Evolutionary conservation across 2,888 invertebrate species (phyloP).

Genomic region (Liopterus haemorrhoidalis): DNA sequence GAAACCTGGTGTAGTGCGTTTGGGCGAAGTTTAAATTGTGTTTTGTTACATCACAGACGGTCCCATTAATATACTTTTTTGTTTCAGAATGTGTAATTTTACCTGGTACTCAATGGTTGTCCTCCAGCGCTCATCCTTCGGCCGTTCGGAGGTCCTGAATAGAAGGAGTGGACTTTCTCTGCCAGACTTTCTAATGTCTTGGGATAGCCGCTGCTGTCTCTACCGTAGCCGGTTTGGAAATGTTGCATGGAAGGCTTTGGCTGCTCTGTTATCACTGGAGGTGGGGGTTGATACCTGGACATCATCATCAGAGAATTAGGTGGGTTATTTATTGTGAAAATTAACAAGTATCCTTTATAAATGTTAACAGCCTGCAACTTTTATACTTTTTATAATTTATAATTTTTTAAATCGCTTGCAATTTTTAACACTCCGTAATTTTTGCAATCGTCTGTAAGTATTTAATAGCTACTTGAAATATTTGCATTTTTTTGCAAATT

Average conservation of each 20-base stretch:
- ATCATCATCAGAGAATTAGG: conserved; percentile 24
- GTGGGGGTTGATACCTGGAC: conserved; percentile 70
- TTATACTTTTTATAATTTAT: no score
- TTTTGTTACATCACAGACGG: no score
- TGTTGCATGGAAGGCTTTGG: conserved; percentile 74
- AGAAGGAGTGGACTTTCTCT: conserved; percentile 87
- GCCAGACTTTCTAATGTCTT: conserved; percentile 87
- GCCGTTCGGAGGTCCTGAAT: conserved; percentile 53
- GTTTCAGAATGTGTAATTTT: conserved; percentile 6
- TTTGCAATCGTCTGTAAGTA: no score
- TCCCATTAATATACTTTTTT: neutral
- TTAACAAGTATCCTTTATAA: no score
- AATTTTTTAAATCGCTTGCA: no score
- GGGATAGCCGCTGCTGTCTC: conserved; percentile 50
- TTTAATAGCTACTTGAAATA: no score
- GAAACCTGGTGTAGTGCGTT: no score
- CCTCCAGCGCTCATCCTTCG: conserved; percentile 66
- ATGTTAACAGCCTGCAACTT: no score
- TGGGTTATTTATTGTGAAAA: no score
- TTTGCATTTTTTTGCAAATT: no score
- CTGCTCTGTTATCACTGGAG: conserved; percentile 86
- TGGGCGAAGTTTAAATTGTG: no score
- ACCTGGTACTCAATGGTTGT: conserved; percentile 47
- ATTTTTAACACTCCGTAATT: no score
- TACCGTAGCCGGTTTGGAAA: conserved; percentile 74